Base-by-base conservation (phyloP, 1,140 invertebrate species). In the Heliconius hermathena region DNA sequence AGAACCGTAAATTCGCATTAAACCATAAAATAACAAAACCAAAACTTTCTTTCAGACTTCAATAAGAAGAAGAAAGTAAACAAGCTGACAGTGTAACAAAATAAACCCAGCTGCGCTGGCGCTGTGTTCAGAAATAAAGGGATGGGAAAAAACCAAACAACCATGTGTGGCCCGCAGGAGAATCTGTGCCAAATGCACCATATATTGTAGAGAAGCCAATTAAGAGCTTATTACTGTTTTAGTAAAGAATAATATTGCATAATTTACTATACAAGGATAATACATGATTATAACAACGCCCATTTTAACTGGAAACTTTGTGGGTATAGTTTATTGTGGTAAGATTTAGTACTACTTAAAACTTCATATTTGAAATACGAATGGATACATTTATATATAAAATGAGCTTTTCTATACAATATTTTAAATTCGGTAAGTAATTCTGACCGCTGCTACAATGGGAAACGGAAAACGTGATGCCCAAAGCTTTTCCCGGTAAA, bases 71-170 rank as follows among this genome's bases (percentile, higher is more conserved):
- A 66, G 78, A 80, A 80, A 76, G 66, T 74, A 60, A 71, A 70
- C 72, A 33, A 36, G 73, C 20, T 76, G 75, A 80, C 71, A 70
- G 71, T 36, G 74, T 81, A 81, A 81, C 79, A 73, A 77, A 82
- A 82, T 79, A 77, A 82, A 79, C 36, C 77, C 81, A 79, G 77
- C 80, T 81, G 80, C 75, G 80, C n/a, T 20, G 76, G 80, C 75
- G 80, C n/a, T 2, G 71, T 57, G n/a, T 57, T 66, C 74, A 71
- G 71, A 82, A 76, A 81, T 78, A 81, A 78, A 72, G 77, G 18
- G 73, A 36, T 73, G 22, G 38, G 74, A 80, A 80, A 80, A 80
- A 76, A 74, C 57, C 66, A 75, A 66, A 79, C 57, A 52, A 41
- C 76, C 76, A 81, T 72, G 77, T 81, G 80, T 75, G 80, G 76